These are phyloP conservation scores for Azorinus chamasolen DNA, from an alignment of 2,888 invertebrate species.

Conservation along the genomic window DNA sequence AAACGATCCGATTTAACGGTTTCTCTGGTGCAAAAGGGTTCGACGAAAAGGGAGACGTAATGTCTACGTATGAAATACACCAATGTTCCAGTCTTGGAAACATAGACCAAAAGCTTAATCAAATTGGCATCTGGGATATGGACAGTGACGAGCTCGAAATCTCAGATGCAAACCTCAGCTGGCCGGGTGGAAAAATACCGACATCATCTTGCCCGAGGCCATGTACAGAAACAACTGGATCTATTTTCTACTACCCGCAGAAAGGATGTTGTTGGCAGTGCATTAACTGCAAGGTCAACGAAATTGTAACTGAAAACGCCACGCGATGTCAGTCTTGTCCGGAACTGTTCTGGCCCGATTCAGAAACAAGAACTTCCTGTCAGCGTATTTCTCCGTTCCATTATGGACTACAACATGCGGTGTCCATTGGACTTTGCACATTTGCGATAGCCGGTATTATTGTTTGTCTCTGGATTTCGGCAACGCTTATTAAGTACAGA, in stretches of 20 bases:
- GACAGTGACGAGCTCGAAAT: constrained; percentile 64
- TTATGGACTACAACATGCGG: constrained; percentile 52
- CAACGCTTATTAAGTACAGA: constrained; percentile 64
- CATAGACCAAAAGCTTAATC: constrained; percentile 9
- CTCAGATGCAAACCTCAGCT: constrained; percentile 17
- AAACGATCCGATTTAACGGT: constrained; percentile 68
- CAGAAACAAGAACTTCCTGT: constrained; percentile 49
- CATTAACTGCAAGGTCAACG: constrained; percentile 76
- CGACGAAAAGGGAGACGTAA: constrained; percentile 77
- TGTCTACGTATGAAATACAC: constrained; percentile 74
- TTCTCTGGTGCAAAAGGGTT: constrained; percentile 76
- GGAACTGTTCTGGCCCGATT: constrained; percentile 67
- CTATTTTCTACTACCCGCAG: constrained; percentile 77
- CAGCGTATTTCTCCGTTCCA: constrained; percentile 52
- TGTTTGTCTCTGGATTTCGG: constrained; percentile 57
- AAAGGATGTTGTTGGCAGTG: constrained; percentile 82
- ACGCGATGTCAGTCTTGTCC: constrained; percentile 76
- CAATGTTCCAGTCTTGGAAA: constrained; percentile 62
- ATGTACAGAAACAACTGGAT: constrained; percentile 59
- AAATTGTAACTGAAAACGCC: constrained; percentile 71
- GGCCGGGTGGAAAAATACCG: constrained; percentile 34
- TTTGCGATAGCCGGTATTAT: constrained; percentile 59
- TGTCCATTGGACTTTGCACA: constrained; percentile 64
- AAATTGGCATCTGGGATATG: constrained; percentile 72
- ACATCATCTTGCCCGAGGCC: constrained; percentile 67